Conservation (phyloP, 2,888 invertebrate species). For the Acanthococcus lagerstroemiae region DNA sequence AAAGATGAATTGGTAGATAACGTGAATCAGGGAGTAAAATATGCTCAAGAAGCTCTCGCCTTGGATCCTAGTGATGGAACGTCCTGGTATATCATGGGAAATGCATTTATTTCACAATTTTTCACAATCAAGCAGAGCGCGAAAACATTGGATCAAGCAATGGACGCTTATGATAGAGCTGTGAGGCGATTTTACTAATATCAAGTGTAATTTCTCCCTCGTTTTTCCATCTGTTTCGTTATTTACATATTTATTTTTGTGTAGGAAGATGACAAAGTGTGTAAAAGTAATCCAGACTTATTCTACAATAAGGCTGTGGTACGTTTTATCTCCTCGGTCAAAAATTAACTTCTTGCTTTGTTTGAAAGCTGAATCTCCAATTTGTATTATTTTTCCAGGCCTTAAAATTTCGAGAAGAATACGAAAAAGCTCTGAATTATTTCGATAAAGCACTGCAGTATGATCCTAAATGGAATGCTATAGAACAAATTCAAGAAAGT, state of each 20-base stretch:
- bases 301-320: slow-evolving; percentile 77
- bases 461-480: slow-evolving; percentile 67
- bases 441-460: slow-evolving; percentile 56
- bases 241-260: slow-evolving; percentile 36
- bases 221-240: slow-evolving; percentile 16
- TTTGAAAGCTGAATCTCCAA: neutral
- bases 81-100: slow-evolving; percentile 76
- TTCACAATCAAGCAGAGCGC: slow-evolving; percentile 66
- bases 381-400: slow-evolving; percentile 47
- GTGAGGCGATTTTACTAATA: slow-evolving; percentile 47
- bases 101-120: slow-evolving; percentile 71
- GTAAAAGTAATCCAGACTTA: slow-evolving; percentile 64
- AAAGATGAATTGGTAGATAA: slow-evolving; percentile 37
- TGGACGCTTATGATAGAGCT: slow-evolving; percentile 73
- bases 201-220: too few species aligned
- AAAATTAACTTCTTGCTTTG: slow-evolving; percentile 4
- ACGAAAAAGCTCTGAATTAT: slow-evolving; percentile 56
- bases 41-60: slow-evolving; percentile 72
- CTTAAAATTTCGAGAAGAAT: slow-evolving; percentile 68
- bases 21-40: slow-evolving; percentile 55
- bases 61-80: slow-evolving; percentile 65
- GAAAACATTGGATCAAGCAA: slow-evolving; percentile 56
- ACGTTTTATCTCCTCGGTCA: slow-evolving; percentile 43
- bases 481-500: slow-evolving; percentile 51
- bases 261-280: slow-evolving; percentile 58